Percentiles rank a stretch among this genome's conserved stretches.
phyloP scores from a whole-genome alignment of 2,888 invertebrate species.

The Diogma glabrata region DNA sequence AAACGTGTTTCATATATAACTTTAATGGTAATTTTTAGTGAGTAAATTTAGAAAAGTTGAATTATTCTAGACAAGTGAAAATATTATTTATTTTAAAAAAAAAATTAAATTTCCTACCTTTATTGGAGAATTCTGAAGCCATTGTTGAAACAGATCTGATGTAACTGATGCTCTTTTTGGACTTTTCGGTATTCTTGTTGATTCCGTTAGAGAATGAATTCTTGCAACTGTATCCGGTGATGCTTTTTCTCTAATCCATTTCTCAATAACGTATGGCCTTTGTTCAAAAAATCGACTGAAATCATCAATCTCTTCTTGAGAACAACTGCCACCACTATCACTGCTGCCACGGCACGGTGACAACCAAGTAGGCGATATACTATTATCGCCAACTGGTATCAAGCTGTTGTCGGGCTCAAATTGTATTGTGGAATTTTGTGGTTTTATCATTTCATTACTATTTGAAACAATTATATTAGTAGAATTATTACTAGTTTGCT shows the following conservation, averaged over 20 bases:
- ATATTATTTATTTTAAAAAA: no score
- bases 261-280: slow-evolving; percentile 58
- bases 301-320: slow-evolving; percentile 30
- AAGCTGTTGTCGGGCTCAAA: no score
- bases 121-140: slow-evolving; percentile 62
- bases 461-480: no score
- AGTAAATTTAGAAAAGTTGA: no score
- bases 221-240: slow-evolving; percentile 50
- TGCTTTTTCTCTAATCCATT: slow-evolving; percentile 67
- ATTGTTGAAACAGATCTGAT: slow-evolving; percentile 73
- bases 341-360: slow-evolving; percentile 8
- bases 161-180: slow-evolving; percentile 63
- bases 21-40: no score
- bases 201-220: slow-evolving; percentile 45
- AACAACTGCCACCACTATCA: slow-evolving; percentile 3
- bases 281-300: slow-evolving; percentile 40
- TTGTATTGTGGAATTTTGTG: no score
- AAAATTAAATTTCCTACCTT: no score
- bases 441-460: no score
- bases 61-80: no score
- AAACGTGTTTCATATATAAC: no score
- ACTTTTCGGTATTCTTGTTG: slow-evolving; percentile 37
- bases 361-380: neutral
- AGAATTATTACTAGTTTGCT: no score
- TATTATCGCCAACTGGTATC: neutral